phyloP scores from a whole-genome alignment of 1,140 invertebrate genomes.

The Pseudomyrmex dendroicus region DNA sequence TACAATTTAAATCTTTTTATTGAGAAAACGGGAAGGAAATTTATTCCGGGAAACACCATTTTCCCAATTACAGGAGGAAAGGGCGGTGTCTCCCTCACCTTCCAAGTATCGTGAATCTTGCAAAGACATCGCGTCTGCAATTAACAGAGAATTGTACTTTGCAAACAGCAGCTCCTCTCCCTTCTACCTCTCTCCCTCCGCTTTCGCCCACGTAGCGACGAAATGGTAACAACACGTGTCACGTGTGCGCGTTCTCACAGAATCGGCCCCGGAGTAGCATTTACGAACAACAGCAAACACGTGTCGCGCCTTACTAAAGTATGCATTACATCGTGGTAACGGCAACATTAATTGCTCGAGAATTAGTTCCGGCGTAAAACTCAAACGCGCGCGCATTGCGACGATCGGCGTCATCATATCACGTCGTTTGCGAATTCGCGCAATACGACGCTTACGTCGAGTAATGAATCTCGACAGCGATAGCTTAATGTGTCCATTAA shows the following conservation, averaged over 20 bases:
- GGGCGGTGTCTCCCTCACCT: neutral
- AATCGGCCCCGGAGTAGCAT: constrained; percentile 59
- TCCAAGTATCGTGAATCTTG: constrained; percentile 43
- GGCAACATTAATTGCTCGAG: constrained; percentile 66
- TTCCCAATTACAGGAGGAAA: neutral
- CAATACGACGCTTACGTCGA: neutral
- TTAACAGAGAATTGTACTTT: constrained; percentile 69
- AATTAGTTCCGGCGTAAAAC: constrained; percentile 61
- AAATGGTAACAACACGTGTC: constrained; percentile 65
- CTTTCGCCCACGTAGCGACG: constrained; percentile 11
- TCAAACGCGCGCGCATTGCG: neutral
- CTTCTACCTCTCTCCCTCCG: neutral
- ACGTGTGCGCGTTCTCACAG: constrained; percentile 69
- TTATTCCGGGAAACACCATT: neutral
- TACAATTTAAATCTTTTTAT: neutral
- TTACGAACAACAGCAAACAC: constrained; percentile 72
- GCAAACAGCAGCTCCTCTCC: neutral
- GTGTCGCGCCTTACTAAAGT: constrained; percentile 68
- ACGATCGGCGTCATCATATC: neutral
- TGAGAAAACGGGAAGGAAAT: neutral
- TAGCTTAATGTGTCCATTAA: constrained; percentile 11
- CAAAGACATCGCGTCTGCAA: constrained; percentile 56
- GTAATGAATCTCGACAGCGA: neutral
- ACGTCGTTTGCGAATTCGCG: neutral
- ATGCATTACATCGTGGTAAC: constrained; percentile 53